Evolutionary conservation across 2,888 invertebrate genomes (phyloP), one percentile per base, ranked within the genome.

Genomic region (Zygothrica quintamaculata): DNA sequence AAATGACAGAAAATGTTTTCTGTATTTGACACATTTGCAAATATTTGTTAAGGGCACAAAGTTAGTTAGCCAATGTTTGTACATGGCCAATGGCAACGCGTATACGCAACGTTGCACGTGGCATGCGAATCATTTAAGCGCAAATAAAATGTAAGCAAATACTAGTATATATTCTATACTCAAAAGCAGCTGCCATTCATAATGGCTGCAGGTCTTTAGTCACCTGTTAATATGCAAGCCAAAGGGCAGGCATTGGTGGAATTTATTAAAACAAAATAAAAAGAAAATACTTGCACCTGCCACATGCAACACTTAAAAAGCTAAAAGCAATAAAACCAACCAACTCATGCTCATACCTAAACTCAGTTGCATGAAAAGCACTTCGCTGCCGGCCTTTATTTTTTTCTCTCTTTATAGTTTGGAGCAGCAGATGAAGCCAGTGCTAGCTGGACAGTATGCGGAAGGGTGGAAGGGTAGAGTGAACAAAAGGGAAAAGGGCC

Each of bases 151-250:
- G 43, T 29, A 37, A 42, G 33, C 60, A 67, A 67, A 56, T 65
- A 42, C 25, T 31, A 7, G 31, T 5, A 5, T 31, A n/a, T 31
- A 9, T 31, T 3, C n/a, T 3, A 2, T 31, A 9, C 31, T 31
- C 6, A 31, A 31, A 44, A 65, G 13, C 65, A 64, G 52, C 58
- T 64, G 65, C 42, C 53, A 44, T 62, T 15, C 42, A 62, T 40
- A 58, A 51, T 61, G 18, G 50, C 71, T 64, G 25, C 64, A 44
- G 64, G 71, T 64, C 58, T 56, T 71, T 68, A 72, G 72, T 64
- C 72, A 72, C 68, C 64, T 72, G 72, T 72, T 72, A 68, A 72
- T 72, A 66, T 72, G 51, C 72, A 72, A 33, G 65, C 71, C 67
- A 56, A 57, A 44, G 71, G 71, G 55, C 55, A 33, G 34, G 25